These are phyloP conservation scores for Nyctibius bracteatus DNA, from an alignment of 2,113 vertebrate species.

Conservation along the genomic window DNA sequence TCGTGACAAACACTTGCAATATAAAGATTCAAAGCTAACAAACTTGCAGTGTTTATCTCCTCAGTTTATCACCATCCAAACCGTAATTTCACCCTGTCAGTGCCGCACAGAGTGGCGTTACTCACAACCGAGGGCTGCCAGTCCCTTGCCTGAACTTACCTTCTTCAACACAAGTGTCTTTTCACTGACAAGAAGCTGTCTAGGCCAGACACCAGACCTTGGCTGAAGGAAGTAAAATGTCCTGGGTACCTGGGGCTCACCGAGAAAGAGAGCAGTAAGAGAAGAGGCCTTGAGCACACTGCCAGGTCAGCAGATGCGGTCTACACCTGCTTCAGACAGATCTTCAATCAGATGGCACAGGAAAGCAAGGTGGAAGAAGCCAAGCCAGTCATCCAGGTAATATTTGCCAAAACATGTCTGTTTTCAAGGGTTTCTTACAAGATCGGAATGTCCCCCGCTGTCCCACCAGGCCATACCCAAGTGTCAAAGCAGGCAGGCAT, in stretches of 20 bases:
- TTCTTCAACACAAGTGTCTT: not conserved
- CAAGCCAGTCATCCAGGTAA: not conserved
- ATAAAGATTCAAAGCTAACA: not conserved
- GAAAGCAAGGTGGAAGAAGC: not conserved
- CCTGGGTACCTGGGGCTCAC: not conserved
- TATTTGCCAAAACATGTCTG: not conserved
- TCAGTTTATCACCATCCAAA: not conserved
- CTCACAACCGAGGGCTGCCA: not conserved
- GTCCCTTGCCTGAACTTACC: not conserved
- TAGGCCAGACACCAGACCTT: not conserved
- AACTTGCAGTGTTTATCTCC: not conserved
- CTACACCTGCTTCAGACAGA: not conserved
- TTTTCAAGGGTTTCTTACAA: not conserved
- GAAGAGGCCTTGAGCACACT: rapidly evolving
- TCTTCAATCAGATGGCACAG: not conserved
- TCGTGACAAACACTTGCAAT: not conserved
- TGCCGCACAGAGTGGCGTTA: not conserved
- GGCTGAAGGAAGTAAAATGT: not conserved
- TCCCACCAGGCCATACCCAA: not conserved
- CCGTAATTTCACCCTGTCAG: not conserved
- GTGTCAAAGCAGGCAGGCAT: not conserved
- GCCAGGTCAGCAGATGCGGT: not conserved
- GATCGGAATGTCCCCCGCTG: not conserved
- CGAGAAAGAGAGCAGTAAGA: not conserved
- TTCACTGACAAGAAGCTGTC: not conserved